These are phyloP conservation scores for Thysanoteuthis rhombus DNA, from an alignment of 2,888 invertebrate species.

Conservation along the genomic window DNA sequence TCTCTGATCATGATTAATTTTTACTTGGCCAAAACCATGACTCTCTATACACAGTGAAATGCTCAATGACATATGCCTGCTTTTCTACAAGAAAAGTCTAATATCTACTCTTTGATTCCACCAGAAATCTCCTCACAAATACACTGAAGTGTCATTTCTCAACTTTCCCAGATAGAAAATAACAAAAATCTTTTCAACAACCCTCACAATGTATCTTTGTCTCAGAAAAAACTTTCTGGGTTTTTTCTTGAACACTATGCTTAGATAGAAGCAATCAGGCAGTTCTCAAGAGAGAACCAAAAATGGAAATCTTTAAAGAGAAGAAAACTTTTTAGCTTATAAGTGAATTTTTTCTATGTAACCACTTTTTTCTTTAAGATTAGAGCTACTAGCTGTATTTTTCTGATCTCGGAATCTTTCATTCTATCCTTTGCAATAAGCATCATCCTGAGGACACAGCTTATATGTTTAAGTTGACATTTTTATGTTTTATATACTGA, in stretches of 20 bases:
- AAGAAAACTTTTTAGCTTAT: neutral
- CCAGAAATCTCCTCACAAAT: neutral
- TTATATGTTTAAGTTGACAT: neutral
- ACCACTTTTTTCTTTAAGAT: neutral
- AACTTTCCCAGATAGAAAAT: neutral
- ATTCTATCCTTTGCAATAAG: neutral
- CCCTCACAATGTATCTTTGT: neutral
- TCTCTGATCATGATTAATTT: too few relatives aligned
- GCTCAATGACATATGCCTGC: too few relatives aligned
- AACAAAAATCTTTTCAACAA: neutral
- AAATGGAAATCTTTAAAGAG: neutral
- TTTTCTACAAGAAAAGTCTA: neutral
- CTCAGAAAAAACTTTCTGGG: neutral
- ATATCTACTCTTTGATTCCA: neutral
- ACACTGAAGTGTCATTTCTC: neutral
- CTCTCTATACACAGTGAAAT: too few relatives aligned
- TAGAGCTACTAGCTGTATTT: neutral
- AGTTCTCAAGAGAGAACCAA: neutral
- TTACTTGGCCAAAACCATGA: too few relatives aligned
- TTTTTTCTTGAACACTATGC: neutral
- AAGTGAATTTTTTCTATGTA: conserved; percentile 12
- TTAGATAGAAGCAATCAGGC: neutral
- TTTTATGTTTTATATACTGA: too few relatives aligned
- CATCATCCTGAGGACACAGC: neutral
- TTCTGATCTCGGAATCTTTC: neutral